Evolutionary conservation across 35 echinoderm and acorn worm species (phyloP).

Genomic region (Apostichopus japonicus): DNA sequence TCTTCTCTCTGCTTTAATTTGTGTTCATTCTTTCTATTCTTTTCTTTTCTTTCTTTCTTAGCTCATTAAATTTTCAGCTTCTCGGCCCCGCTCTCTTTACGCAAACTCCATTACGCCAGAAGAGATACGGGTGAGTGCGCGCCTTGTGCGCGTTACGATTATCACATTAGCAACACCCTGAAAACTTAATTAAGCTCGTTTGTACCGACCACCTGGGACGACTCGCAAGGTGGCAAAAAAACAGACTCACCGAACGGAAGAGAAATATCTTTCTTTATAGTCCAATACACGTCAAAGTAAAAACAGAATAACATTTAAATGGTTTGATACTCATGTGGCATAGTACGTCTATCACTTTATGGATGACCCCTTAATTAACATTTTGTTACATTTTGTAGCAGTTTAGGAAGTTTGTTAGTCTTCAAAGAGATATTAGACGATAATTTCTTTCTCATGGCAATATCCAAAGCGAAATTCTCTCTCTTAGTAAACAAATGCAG

Average conservation of each 20-base stretch:
- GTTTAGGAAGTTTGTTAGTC: no score
- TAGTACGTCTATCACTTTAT: neutral
- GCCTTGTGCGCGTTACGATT: constrained; percentile 29
- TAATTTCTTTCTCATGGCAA: no score
- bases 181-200: constrained; percentile 68
- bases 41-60: neutral
- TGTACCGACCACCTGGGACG: constrained; percentile 55
- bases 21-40: neutral
- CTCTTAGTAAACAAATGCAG: no score
- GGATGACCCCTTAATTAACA: neutral
- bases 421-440: no score
- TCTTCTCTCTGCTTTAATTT: neutral
- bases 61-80: constrained; percentile 56
- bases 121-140: constrained; percentile 28
- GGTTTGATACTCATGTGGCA: neutral
- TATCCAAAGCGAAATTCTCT: no score
- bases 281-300: neutral
- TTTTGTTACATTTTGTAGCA: no score
- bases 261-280: neutral
- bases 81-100: neutral
- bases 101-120: constrained; percentile 57
- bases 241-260: neutral
- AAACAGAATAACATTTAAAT: neutral
- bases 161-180: constrained; percentile 64
- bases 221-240: constrained; percentile 25